phyloP scores from a whole-genome alignment of 2,888 invertebrate species.

The Fissipunctia ypsillon region DNA sequence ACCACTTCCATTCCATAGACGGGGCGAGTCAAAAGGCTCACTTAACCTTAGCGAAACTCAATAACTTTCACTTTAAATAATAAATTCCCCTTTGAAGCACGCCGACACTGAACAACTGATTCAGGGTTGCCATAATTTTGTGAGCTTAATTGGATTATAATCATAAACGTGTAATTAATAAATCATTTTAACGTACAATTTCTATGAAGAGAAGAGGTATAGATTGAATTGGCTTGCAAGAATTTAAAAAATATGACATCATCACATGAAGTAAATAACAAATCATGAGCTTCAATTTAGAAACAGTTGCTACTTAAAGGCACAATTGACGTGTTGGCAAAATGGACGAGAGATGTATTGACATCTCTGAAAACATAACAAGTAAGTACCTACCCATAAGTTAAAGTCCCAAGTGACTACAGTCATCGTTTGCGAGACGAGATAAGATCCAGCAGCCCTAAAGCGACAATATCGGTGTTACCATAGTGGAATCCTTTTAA shows the following conservation, averaged over 20 bases:
- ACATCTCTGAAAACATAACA: background rate
- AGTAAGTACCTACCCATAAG: background rate
- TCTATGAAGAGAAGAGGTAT: conserved; percentile 9
- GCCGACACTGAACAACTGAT: conserved; percentile 82
- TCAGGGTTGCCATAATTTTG: conserved; percentile 80
- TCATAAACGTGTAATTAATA: conserved; percentile 66
- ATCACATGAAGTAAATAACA: background rate
- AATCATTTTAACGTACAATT: conserved; percentile 44
- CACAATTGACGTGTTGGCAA: background rate
- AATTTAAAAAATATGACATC: background rate
- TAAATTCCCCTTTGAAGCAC: conserved; percentile 87
- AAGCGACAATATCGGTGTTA: conserved; percentile 70
- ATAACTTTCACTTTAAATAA: conserved; percentile 90
- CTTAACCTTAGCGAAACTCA: conserved; percentile 89
- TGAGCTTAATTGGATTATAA: conserved; percentile 71
- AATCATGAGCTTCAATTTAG: background rate
- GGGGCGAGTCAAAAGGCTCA: conserved; percentile 86
- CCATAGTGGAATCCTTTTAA: conserved; percentile 75
- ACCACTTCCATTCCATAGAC: conserved; percentile 69
- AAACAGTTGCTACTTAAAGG: background rate
- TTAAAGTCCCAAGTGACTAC: background rate
- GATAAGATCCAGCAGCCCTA: conserved; percentile 63
- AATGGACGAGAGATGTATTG: background rate
- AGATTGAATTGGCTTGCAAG: background rate
- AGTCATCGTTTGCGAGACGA: background rate